A percentile compares a stretch with the other conserved stretches of the same genome.
phyloP scores from a whole-genome alignment of 2,888 invertebrate species.

The Epinotia demarniana region DNA sequence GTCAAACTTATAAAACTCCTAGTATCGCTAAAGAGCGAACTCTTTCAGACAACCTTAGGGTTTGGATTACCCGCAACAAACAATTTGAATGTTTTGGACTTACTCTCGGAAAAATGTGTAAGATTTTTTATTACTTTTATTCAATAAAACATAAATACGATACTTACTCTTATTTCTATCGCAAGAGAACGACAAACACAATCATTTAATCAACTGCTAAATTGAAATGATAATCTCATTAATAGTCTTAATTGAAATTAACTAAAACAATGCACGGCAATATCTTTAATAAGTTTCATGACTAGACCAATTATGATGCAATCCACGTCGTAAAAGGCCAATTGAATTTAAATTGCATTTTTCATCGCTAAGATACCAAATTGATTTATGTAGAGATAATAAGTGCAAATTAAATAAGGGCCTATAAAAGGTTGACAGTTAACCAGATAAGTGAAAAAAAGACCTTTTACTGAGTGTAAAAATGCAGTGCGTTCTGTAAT shows the following conservation, averaged over 20 bases:
- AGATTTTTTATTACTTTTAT: too few species aligned
- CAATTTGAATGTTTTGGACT: too few species aligned
- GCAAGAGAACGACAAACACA: too few species aligned
- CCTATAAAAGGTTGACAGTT: slow-evolving; percentile 9
- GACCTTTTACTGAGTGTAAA: background rate
- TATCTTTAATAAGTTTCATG: slow-evolving; percentile 5
- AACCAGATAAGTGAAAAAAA: slow-evolving; percentile 5
- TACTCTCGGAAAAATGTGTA: too few species aligned
- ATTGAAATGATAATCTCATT: too few species aligned
- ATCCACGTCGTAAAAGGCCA: slow-evolving; percentile 20
- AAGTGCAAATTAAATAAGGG: slow-evolving; percentile 19
- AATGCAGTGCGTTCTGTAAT: too few species aligned
- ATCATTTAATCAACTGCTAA: too few species aligned
- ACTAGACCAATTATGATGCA: slow-evolving; percentile 7
- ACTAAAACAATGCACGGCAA: slow-evolving; percentile 11
- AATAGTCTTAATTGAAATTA: background rate
- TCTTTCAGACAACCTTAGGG: too few species aligned
- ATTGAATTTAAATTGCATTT: slow-evolving; percentile 29
- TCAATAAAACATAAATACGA: too few species aligned
- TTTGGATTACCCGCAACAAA: too few species aligned
- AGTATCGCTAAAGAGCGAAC: background rate
- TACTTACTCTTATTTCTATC: too few species aligned
- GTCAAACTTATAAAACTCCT: too few species aligned
- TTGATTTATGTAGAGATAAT: slow-evolving; percentile 26
- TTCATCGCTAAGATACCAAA: slow-evolving; percentile 30